These are phyloP conservation scores for Apis laboriosa DNA, from an alignment of 1,140 invertebrate species.

Conservation along the genomic window DNA sequence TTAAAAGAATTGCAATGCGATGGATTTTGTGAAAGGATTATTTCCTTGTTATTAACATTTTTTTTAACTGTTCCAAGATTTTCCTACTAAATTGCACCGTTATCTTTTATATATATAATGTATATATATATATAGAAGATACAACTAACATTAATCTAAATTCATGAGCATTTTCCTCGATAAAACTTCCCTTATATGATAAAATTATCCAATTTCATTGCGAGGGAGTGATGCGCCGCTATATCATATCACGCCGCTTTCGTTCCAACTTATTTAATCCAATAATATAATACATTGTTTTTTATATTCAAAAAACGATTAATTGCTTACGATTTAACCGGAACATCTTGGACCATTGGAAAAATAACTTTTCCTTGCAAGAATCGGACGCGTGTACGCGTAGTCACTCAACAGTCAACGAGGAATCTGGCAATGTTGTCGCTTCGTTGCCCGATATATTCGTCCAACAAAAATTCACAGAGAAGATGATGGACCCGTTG, in stretches of 20 bases:
- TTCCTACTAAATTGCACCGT: neutral
- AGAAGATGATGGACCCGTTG: conserved; percentile 10
- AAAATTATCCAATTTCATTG: too few species aligned
- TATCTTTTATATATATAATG: neutral
- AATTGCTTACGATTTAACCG: neutral
- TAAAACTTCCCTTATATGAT: too few species aligned
- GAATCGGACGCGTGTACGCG: neutral
- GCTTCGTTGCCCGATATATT: conserved; percentile 7
- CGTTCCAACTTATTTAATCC: too few species aligned
- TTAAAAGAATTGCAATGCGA: neutral
- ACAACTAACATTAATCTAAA: neutral
- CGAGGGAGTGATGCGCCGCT: too few species aligned
- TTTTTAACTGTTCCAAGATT: neutral
- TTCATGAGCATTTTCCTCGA: too few species aligned
- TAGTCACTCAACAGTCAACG: conserved; percentile 15
- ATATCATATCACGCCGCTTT: too few species aligned
- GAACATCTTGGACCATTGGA: neutral
- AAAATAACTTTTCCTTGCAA: neutral
- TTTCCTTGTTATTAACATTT: neutral
- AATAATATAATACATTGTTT: too few species aligned
- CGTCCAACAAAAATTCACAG: neutral
- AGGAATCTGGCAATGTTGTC: conserved; percentile 7
- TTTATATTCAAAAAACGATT: too few species aligned
- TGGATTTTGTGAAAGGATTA: neutral
- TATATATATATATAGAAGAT: too few species aligned